Base-by-base conservation (phyloP, 2,797 vertebrate species). In the Notoglanidium macrostoma region DNA sequence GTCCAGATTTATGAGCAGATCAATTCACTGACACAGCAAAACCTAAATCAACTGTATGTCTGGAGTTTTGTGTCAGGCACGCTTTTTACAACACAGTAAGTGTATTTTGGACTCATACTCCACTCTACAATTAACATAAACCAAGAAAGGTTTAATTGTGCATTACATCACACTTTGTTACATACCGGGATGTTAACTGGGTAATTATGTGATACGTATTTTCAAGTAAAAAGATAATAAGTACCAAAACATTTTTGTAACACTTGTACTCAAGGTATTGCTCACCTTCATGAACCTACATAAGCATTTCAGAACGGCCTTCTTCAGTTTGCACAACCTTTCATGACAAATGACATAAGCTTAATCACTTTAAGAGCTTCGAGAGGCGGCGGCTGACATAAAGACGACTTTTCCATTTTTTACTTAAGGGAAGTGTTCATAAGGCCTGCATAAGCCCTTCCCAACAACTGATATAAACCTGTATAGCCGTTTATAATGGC, bases 71-170 rank as follows among this genome's bases (percentile, higher is more conserved):
- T 88, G 81, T 73, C 85, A 35, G 95, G 93, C 87, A 92, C 84
- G 55, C 40, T 96, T 74, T 94, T 94, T 88, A 89, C 92, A 77
- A 85, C 3, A 83, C 92, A 26, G 96, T 96, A 83, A 32, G 92
- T 91, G 7, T 29, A 46, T 19, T 72, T 46, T 19, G 21, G 12
- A 21, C 5, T 54, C 12, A 63, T 4, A 10, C 54, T 26, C 17
- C 7, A 55, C 15, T 55, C 54, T 55, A 44, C 21, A 55, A 26
- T n/a, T 26, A 65, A 72, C 35, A 32, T n/a, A 23, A 21, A 21
- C 1, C 29, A 17, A 35, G 19, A 21, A 1, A 3, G 10, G n/a
- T 32, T 65, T 4, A 70, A 6, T 29, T 35, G 29, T 68, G 5
- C 32, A 15, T 68, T 73, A 46, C 19, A 23, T 11, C 14, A n/a